Conservation (phyloP, 2,888 invertebrate species). For the Sinopyrophorus schimmeli region DNA sequence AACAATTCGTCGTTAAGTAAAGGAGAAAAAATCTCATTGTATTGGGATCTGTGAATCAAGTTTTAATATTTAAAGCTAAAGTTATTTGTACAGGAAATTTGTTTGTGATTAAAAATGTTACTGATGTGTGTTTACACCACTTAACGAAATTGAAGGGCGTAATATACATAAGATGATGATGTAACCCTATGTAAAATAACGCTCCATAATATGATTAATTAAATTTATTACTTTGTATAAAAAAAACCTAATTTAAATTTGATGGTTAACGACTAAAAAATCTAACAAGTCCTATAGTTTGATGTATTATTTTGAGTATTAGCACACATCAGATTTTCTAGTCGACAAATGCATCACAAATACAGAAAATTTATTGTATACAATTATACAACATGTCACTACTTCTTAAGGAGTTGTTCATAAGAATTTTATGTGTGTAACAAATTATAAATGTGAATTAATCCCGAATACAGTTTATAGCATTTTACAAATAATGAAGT, state of each 20-base stretch:
- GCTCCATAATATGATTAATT: neutral
- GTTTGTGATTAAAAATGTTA: neutral
- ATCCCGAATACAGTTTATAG: too few relatives aligned
- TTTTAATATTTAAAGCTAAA: too few relatives aligned
- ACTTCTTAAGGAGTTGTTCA: neutral
- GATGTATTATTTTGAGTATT: neutral
- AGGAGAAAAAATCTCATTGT: conserved; percentile 68
- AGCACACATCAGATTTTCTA: conserved; percentile 17
- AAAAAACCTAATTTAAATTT: neutral
- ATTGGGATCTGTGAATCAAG: conserved; percentile 65
- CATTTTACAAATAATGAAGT: conserved; percentile 10
- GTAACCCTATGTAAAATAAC: neutral
- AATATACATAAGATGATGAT: too few relatives aligned
- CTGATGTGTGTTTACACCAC: too few relatives aligned
- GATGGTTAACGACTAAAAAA: neutral
- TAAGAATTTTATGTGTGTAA: too few relatives aligned
- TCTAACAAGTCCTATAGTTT: too few relatives aligned
- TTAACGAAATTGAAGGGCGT: too few relatives aligned
- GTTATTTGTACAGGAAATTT: neutral
- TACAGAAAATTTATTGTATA: conserved; percentile 1
- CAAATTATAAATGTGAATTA: too few relatives aligned
- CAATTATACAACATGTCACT: conserved; percentile 1
- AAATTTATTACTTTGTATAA: neutral
- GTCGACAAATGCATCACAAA: conserved; percentile 13
- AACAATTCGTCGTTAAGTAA: conserved; percentile 61